A percentile compares a stretch with the other conserved stretches of the same genome.
These are phyloP conservation scores for Manis pentadactyla DNA, from an alignment of 2,797 vertebrate species.

Conservation along the genomic window DNA sequence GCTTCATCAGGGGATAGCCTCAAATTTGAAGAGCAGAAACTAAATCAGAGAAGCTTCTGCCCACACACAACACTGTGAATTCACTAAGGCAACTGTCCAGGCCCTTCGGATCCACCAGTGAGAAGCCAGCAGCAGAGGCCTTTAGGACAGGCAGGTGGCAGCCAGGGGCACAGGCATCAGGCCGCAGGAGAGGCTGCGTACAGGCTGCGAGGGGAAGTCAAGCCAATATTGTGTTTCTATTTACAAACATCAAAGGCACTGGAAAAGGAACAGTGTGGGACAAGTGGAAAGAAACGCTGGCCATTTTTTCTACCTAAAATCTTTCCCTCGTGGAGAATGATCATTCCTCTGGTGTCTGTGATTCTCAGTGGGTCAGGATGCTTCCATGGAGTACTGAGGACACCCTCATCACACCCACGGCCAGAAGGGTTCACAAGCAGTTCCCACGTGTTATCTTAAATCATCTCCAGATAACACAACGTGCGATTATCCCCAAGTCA, in stretches of 20 bases:
- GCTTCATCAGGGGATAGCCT: not conserved
- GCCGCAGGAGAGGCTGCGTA: not conserved
- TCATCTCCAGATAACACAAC: not conserved
- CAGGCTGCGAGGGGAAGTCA: not conserved
- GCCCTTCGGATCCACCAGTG: constrained; percentile 10
- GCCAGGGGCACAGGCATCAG: not conserved
- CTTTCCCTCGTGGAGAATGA: not conserved
- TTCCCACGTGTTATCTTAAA: not conserved
- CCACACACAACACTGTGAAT: not conserved
- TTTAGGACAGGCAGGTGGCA: not conserved
- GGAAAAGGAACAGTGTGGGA: not conserved
- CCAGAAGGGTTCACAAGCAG: no score
- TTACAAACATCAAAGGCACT: not conserved
- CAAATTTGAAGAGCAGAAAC: constrained; percentile 63
- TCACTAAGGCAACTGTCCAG: constrained; percentile 66
- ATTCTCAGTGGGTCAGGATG: not conserved
- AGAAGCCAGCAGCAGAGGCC: not conserved
- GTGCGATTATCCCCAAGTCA: not conserved
- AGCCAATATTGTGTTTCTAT: not conserved
- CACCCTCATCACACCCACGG: not conserved
- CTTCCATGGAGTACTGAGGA: not conserved
- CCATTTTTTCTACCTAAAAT: not conserved
- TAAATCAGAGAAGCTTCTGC: constrained; percentile 29
- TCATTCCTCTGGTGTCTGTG: not conserved
- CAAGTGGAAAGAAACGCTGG: not conserved